phyloP scores from a whole-genome alignment of 2,888 invertebrate genomes.

The Teleogryllus oceanicus region DNA sequence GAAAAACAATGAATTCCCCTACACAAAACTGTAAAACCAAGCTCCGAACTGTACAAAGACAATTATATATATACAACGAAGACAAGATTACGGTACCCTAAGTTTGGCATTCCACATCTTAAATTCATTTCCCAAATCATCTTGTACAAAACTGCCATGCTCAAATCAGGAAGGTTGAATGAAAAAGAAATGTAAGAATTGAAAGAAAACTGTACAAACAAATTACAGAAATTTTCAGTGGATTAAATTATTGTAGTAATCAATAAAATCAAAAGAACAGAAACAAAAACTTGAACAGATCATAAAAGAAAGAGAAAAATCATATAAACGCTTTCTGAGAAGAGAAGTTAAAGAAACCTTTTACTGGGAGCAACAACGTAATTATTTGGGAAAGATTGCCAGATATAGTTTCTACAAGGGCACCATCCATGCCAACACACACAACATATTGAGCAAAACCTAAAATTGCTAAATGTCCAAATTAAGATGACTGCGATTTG shows the following conservation, averaged over 20 bases:
- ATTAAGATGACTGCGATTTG: constrained; percentile 38
- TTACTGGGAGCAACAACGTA: not conserved
- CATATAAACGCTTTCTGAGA: not conserved
- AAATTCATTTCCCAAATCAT: not conserved
- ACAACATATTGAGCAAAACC: constrained; percentile 39
- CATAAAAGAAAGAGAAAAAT: not conserved
- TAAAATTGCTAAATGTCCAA: constrained; percentile 35
- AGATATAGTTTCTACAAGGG: constrained; percentile 22
- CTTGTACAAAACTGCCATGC: not conserved
- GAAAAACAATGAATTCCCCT: constrained; percentile 31
- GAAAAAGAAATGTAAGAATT: no score
- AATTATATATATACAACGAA: constrained; percentile 21
- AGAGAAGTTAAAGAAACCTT: not conserved
- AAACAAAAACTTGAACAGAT: not conserved
- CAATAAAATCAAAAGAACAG: not conserved
- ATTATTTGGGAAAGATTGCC: constrained; percentile 18
- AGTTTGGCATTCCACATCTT: constrained; percentile 18
- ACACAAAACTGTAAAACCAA: constrained; percentile 10
- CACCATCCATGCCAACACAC: constrained; percentile 26
- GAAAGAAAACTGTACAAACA: no score
- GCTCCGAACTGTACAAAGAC: constrained; percentile 19
- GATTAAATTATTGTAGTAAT: no score
- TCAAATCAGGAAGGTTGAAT: not conserved
- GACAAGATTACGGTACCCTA: not conserved
- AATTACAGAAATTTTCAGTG: no score